Evolutionary conservation across 2,888 invertebrate species (phyloP).

Genomic region (Sipha maydis): DNA sequence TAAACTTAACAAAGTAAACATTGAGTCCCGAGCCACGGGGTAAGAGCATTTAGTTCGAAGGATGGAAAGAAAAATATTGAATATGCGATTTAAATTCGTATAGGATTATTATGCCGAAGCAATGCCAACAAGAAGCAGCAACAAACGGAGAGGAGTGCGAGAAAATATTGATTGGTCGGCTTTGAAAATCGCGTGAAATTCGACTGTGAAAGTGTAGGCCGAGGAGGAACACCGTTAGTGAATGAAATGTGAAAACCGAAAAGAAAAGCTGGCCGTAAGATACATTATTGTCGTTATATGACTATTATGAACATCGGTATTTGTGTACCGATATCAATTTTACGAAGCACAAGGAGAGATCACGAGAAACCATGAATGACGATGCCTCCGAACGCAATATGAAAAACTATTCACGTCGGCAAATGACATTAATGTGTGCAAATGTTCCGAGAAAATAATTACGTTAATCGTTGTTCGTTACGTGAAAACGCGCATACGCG

Average conservation of each 20-base stretch:
- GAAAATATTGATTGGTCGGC: neutral
- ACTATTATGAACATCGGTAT: neutral
- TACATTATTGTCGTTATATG: too few species aligned
- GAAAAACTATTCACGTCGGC: neutral
- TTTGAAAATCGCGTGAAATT: neutral
- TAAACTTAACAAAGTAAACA: too few species aligned
- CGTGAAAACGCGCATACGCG: neutral
- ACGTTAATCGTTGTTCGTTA: neutral
- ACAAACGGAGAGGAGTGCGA: too few species aligned
- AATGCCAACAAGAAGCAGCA: too few species aligned
- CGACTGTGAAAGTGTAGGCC: neutral
- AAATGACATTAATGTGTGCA: neutral
- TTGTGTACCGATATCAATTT: neutral
- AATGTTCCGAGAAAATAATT: too few species aligned
- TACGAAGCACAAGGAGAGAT: neutral
- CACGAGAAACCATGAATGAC: neutral
- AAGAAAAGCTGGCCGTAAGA: neutral
- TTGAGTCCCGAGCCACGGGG: too few species aligned
- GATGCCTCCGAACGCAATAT: too few species aligned
- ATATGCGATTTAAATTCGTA: too few species aligned
- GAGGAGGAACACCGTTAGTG: neutral
- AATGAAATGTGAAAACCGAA: neutral
- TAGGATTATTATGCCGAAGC: too few species aligned
- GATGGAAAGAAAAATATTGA: too few species aligned
- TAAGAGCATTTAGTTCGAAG: too few species aligned